Base-by-base conservation (phyloP, 2,113 vertebrate species). In the Panurus biarmicus region DNA sequence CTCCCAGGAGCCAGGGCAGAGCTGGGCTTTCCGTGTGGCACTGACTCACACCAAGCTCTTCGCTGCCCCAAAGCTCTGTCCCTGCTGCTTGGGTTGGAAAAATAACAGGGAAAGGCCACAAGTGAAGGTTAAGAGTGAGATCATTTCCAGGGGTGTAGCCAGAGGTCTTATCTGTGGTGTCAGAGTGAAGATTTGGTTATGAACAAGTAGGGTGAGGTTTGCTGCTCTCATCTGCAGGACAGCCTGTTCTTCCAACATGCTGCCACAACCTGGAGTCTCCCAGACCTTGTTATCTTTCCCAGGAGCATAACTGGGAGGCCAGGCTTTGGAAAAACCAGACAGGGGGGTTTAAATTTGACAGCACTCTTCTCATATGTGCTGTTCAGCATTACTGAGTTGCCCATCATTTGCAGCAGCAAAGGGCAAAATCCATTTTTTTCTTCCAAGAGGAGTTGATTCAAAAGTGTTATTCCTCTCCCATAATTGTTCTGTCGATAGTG, bases 11-110 rank as follows among this genome's bases (percentile, higher is more conserved):
- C 11, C 5, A 1, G 47, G 25, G 47, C 51, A 72, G 54, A 50
- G 50, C 47, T 4, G 61, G 11, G 23, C 1, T 40, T 48, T 0
- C 60, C 0, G 4, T 6, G 0, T 12, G 6, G 33, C 29, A 23
- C 26, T 3, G 36, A 33, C 53, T 72, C 47, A 28, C 38, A 8
- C 19, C 11, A 1, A 60, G 33, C 53, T 57, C 61, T 50, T 48
- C 2, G 2, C 71, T 64, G 61, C 53, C 71, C 71, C 54, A 54
- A 38, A 84, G 47, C 50, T 42, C 77, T n/a, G 45, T 7, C 24
- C 69, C 0, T 1, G 70, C 57, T 72, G 35, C 61, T 42, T 2
- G 1, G 6, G 47, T 9, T 54, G 78, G 91, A 45, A 57, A 89
- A 87, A 45, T 2, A 14, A 8, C 38, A 38, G 28, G 71, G 82